Evolutionary conservation across 2,888 invertebrate genomes (phyloP).

Genomic region (Drosophila lacicola): DNA sequence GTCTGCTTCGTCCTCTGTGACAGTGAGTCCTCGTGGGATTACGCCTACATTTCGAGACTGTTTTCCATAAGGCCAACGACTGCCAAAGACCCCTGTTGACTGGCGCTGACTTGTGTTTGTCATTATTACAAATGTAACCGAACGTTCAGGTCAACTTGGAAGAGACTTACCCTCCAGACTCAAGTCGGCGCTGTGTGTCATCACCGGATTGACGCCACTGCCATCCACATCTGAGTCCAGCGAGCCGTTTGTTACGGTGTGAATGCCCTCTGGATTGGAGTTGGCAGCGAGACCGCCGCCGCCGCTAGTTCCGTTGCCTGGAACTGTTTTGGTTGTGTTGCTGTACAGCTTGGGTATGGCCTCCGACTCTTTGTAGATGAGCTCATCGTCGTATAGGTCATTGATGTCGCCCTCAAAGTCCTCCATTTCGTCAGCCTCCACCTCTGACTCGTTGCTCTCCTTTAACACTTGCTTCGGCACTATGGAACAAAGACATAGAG

Average conservation of each 20-base stretch:
- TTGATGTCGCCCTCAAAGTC: slow-evolving; percentile 86
- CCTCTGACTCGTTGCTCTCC: slow-evolving; percentile 92
- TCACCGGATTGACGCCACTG: slow-evolving; percentile 82
- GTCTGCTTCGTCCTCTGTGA: slow-evolving; percentile 26
- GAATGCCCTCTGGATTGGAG: slow-evolving; percentile 54
- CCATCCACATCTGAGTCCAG: slow-evolving; percentile 70
- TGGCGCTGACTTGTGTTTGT: slow-evolving; percentile 18
- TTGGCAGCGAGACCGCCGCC: slow-evolving; percentile 35
- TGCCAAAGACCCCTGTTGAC: neutral
- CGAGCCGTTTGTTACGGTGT: slow-evolving; percentile 62
- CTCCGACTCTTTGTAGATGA: slow-evolving; percentile 87
- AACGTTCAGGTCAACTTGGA: slow-evolving; percentile 10
- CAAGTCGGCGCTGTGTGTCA: slow-evolving; percentile 83
- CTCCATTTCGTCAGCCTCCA: slow-evolving; percentile 91
- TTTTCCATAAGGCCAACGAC: slow-evolving; percentile 11
- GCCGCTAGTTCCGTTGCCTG: slow-evolving; percentile 58
- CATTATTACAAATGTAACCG: slow-evolving; percentile 22
- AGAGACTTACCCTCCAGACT: slow-evolving; percentile 82
- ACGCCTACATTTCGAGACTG: slow-evolving; percentile 13
- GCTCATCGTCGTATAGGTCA: slow-evolving; percentile 86
- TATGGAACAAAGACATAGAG: slow-evolving; percentile 80
- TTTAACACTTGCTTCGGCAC: slow-evolving; percentile 93
- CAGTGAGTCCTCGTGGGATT: slow-evolving; percentile 34
- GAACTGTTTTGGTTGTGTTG: slow-evolving; percentile 76
- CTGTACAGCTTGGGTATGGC: slow-evolving; percentile 86